A percentile compares a stretch with the other conserved stretches of the same genome.
Conservation (phyloP, 2,113 vertebrate genomes). For the Pelusios castaneus region DNA sequence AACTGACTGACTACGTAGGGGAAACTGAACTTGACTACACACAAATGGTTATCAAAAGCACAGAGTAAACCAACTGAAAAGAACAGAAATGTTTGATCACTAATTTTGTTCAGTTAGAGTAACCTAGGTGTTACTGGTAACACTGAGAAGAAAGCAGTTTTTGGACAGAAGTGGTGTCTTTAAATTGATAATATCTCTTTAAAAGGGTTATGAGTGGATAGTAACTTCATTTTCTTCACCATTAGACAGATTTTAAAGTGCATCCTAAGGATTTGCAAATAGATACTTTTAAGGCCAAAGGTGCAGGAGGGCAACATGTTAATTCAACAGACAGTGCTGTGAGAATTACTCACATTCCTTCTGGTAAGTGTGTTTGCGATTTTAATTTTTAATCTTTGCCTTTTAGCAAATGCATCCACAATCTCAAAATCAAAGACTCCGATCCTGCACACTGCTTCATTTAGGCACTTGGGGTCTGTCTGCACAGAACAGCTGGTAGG, state of each 20-base stretch:
- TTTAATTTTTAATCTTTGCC: neutral
- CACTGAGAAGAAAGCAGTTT: neutral
- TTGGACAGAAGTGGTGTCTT: neutral
- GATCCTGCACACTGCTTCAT: neutral
- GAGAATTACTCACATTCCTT: constrained; percentile 90
- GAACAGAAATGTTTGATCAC: neutral
- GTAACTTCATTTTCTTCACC: neutral
- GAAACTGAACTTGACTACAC: neutral
- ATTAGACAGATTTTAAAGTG: constrained; percentile 87
- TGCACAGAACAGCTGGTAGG: neutral
- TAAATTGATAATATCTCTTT: neutral
- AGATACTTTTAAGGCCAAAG: constrained; percentile 91
- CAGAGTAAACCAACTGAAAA: neutral
- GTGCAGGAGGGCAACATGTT: constrained; percentile 93
- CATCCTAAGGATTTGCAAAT: constrained; percentile 88
- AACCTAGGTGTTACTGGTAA: neutral
- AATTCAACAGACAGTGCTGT: constrained; percentile 96
- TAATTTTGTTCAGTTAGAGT: neutral
- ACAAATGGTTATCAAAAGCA: neutral
- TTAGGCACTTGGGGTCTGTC: neutral
- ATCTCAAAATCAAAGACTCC: neutral
- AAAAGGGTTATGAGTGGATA: neutral
- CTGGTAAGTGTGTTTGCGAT: constrained; percentile 76
- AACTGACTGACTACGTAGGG: neutral
- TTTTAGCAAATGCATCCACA: neutral